A percentile compares a stretch with the other conserved stretches of the same genome.
These are phyloP conservation scores for Gulo gulo DNA, from an alignment of 2,113 vertebrate genomes.

Conservation along the genomic window DNA sequence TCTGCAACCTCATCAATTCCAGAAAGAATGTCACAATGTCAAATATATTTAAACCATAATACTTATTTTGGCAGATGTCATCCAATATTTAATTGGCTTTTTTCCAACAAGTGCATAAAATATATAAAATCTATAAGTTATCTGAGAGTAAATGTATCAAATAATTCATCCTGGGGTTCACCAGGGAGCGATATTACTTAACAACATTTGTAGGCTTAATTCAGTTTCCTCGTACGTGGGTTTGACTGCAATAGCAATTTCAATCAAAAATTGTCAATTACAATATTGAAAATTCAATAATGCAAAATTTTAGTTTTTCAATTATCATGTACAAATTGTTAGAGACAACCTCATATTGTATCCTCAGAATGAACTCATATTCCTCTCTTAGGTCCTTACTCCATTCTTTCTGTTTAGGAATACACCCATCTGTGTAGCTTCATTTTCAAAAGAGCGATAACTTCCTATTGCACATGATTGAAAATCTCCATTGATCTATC, in stretches of 20 bases:
- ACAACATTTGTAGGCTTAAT: neutral
- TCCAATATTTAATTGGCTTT: slow-evolving; percentile 37
- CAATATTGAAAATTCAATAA: neutral
- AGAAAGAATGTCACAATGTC: neutral
- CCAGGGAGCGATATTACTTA: slow-evolving; percentile 33
- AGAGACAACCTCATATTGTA: neutral
- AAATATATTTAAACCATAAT: slow-evolving; percentile 17
- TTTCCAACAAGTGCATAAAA: slow-evolving; percentile 53
- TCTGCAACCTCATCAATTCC: neutral
- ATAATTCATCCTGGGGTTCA: neutral
- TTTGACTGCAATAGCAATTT: neutral
- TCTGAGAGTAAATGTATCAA: neutral
- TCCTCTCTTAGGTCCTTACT: fast-evolving
- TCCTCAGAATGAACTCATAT: neutral
- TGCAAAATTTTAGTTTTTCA: neutral
- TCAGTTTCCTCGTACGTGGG: neutral
- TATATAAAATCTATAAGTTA: slow-evolving; percentile 40
- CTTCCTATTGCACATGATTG: neutral
- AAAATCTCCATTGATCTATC: neutral
- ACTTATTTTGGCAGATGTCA: slow-evolving; percentile 44
- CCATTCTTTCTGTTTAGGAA: neutral
- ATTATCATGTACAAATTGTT: neutral
- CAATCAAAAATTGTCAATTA: neutral
- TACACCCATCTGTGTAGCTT: neutral
- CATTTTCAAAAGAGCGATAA: neutral